Evolutionary conservation across 2,888 invertebrate genomes (phyloP).

Genomic region (Sesamia inferens): DNA sequence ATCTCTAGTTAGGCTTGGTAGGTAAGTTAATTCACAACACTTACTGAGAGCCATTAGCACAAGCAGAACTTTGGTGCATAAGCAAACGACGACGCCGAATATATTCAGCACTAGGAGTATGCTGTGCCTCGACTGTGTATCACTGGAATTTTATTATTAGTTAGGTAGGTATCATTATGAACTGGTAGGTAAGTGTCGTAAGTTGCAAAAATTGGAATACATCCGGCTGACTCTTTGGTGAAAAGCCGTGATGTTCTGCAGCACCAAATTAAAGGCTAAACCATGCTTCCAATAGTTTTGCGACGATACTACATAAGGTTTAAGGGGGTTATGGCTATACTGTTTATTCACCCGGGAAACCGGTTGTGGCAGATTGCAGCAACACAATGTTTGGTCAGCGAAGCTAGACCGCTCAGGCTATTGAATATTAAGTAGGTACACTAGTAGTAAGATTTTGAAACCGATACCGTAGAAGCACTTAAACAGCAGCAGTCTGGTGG

Average conservation of each 20-base stretch:
- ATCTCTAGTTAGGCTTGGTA: not conserved
- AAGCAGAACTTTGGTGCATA: conserved; percentile 63
- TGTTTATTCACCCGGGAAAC: not conserved
- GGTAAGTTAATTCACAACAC: conserved; percentile 38
- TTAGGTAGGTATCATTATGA: not conserved
- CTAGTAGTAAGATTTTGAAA: too few relatives aligned
- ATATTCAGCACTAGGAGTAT: conserved; percentile 69
- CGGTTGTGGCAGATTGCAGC: not conserved
- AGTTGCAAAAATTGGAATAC: not conserved
- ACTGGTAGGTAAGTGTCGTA: too few relatives aligned
- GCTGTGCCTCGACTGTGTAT: conserved; percentile 52
- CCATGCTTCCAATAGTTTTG: not conserved
- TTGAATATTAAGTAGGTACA: not conserved
- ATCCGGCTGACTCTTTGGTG: not conserved
- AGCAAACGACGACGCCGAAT: conserved; percentile 66
- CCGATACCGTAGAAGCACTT: not conserved
- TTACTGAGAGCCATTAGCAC: conserved; percentile 72
- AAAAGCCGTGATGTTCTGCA: not conserved
- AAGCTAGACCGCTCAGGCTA: not conserved
- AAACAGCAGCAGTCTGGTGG: not conserved
- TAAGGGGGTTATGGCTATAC: not conserved
- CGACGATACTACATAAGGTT: not conserved
- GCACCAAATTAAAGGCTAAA: not conserved
- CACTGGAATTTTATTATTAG: conserved; percentile 58
- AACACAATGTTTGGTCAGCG: not conserved